These are phyloP conservation scores for Geodia barretti DNA, from an alignment of 37 sponge, comb jelly and placozoan genomes.

Conservation along the genomic window DNA sequence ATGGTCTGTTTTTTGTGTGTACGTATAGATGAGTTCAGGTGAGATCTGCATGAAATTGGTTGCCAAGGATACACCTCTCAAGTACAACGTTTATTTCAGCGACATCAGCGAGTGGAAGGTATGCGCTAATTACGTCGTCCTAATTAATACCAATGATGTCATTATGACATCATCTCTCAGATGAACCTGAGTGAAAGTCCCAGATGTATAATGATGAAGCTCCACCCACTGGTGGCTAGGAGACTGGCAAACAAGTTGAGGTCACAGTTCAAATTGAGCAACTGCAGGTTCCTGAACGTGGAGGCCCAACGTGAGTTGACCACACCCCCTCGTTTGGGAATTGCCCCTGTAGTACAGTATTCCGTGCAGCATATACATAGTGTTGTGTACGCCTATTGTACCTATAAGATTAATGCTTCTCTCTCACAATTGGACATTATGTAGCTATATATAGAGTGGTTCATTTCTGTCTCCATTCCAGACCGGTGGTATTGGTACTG, in stretches of 20 bases:
- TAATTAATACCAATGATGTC: no score
- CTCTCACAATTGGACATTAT: no score
- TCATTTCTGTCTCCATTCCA: no score
- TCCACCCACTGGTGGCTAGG: background rate
- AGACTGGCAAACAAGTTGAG: background rate
- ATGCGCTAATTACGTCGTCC: background rate
- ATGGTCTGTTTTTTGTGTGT: background rate
- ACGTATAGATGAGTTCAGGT: background rate
- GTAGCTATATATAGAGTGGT: no score
- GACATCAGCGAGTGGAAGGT: background rate
- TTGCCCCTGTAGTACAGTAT: no score
- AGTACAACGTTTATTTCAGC: background rate
- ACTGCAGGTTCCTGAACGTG: background rate
- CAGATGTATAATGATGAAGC: background rate
- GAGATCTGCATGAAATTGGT: background rate
- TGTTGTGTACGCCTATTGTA: no score
- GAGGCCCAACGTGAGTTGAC: background rate
- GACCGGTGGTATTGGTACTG: no score
- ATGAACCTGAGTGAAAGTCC: background rate
- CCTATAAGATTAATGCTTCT: no score
- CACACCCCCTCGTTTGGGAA: background rate
- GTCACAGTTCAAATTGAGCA: background rate
- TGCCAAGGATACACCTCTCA: background rate
- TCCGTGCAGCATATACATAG: no score
- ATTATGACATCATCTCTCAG: no score